Evolutionary conservation across 2,888 invertebrate genomes (phyloP), one percentile per base, ranked within the genome.

Genomic region (Scrobipalpa costella): DNA sequence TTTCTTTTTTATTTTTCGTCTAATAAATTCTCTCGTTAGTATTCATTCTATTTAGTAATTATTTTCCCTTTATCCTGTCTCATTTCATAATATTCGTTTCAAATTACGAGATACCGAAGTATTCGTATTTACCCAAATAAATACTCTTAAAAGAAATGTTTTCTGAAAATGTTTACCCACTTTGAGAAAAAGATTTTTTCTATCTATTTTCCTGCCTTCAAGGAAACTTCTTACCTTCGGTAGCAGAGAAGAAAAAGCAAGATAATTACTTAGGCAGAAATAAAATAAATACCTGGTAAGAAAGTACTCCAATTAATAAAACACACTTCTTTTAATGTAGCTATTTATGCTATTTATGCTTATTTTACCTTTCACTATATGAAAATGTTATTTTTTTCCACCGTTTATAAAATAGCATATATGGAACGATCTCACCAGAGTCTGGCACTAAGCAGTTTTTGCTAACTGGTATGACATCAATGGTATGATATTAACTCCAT

Each of bases 131-230:
- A 33, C 33, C 15, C 7, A 34, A 34, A 11, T 13, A 52, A 55
- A 27, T 33, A 3, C 33, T 55, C 55, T 55, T 27, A 55, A 52
- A 55, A 55, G 55, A 55, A 55, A 55, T 55, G 55, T 55, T 34
- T 44, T 7, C 55, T 34, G 33, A 8, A 55, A 55, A 55, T 55
- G 33, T 34, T 55, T 55, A 34, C 27, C 17, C n/a, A 27, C 27
- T 55, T 55, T 15, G 34, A 27, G 55, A 34, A 34, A 52, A 34
- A 55, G 55, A 55, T 55, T 55, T 55, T 55, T 52, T 19, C 19
- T 15, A 33, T 55, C 34, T 55, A 3, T 34, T 15, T 55, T 55
- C 33, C 13, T 50, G 19, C 13, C 50, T 19, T 50, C 11, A 27
- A 33, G 21, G 17, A n/a, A 55, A 55, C n/a, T 55, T 33, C 55